A percentile compares a stretch with the other conserved stretches of the same genome.
Conservation (phyloP, 1,140 invertebrate genomes). For the Neodiprion lecontei region DNA sequence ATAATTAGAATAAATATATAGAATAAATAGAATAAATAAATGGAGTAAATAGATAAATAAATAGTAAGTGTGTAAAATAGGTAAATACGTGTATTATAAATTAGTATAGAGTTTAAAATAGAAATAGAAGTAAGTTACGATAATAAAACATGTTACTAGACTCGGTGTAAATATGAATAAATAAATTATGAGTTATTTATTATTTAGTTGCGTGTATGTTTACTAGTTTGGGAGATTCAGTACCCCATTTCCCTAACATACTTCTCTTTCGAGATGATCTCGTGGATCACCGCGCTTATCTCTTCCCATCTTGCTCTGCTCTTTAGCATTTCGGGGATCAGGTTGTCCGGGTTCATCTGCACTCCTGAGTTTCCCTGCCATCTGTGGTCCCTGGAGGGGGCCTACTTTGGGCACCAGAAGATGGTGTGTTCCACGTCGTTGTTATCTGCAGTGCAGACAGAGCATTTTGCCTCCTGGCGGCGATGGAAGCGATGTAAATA, state of each 20-base stretch:
- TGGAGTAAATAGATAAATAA: no score
- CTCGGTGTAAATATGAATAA: background rate
- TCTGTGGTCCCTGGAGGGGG: background rate
- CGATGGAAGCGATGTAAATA: constrained; percentile 34
- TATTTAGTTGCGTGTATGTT: background rate
- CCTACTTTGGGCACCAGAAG: constrained; percentile 11
- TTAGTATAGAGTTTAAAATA: no score
- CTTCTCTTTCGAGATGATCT: background rate
- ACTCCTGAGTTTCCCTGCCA: no score
- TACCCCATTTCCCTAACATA: background rate
- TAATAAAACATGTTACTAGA: background rate
- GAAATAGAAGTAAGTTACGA: no score
- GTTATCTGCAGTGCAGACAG: background rate
- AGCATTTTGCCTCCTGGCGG: background rate
- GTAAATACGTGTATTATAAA: no score
- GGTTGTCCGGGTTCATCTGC: background rate
- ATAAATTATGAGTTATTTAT: no score
- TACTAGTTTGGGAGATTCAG: background rate
- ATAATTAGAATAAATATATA: no score
- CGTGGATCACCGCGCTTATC: background rate
- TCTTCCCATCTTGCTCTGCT: background rate
- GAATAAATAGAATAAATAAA: no score
- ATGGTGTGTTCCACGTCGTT: constrained; percentile 4
- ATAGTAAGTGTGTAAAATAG: background rate
- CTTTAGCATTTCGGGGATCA: background rate